Conservation (phyloP, 2,113 vertebrate genomes). For the Peromyscus polionotus region DNA sequence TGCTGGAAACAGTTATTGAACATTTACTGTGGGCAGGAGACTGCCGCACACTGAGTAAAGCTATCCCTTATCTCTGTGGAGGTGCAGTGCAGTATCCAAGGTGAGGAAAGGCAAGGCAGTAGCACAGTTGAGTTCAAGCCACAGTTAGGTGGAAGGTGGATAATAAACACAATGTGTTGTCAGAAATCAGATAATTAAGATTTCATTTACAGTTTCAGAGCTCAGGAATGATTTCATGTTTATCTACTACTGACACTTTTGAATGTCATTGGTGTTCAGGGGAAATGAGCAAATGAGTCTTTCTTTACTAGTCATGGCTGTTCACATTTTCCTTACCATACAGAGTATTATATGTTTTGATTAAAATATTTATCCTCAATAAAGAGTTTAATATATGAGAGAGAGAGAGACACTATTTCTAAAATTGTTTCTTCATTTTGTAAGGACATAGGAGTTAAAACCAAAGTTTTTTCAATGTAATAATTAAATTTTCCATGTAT, state of each 20-base stretch:
- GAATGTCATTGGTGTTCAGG: neutral
- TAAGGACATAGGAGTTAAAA: neutral
- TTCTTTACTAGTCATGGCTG: neutral
- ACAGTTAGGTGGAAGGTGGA: neutral
- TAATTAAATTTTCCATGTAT: neutral
- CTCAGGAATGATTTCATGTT: neutral
- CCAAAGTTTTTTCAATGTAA: neutral
- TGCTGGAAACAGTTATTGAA: constrained; percentile 59
- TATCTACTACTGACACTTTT: neutral
- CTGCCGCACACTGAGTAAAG: neutral
- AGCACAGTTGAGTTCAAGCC: neutral
- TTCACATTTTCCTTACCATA: neutral
- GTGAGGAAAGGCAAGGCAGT: neutral
- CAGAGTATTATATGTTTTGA: neutral
- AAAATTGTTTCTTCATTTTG: neutral
- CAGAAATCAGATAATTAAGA: neutral
- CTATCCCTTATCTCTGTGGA: constrained; percentile 13
- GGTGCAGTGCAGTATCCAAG: neutral
- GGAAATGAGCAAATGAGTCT: neutral
- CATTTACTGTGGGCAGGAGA: constrained; percentile 15
- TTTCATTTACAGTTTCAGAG: neutral
- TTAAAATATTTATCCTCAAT: constrained; percentile 7
- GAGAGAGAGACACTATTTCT: neutral
- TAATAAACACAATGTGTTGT: neutral
- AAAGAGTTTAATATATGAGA: neutral